These are phyloP conservation scores for Arctopsyche grandis DNA, from an alignment of 1,140 invertebrate species.

Conservation along the genomic window DNA sequence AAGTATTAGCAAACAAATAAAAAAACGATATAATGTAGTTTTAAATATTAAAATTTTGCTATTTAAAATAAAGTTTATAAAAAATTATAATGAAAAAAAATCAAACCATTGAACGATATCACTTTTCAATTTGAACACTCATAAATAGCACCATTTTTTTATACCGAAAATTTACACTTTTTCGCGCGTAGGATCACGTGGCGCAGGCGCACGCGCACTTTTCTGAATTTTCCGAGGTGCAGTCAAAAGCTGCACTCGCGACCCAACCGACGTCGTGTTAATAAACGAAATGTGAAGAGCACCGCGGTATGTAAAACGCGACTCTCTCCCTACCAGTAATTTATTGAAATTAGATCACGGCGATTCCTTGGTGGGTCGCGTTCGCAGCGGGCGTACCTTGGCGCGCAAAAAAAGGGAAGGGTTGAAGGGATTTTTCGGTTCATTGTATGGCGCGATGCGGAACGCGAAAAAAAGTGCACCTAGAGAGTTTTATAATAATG, in stretches of 20 bases:
- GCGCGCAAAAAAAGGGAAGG: conserved; percentile 40
- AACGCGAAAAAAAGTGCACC: neutral
- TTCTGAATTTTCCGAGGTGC: too few species aligned
- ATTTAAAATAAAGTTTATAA: too few species aligned
- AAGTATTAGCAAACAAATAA: too few species aligned
- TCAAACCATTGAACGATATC: too few species aligned
- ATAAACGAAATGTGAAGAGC: conserved; percentile 15
- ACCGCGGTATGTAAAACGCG: conserved; percentile 31
- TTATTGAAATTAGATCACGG: conserved; percentile 55
- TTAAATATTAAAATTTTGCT: too few species aligned
- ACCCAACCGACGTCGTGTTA: neutral
- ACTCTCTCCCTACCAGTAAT: conserved; percentile 44
- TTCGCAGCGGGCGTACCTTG: conserved; percentile 16
- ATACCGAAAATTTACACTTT: neutral
- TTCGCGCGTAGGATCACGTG: neutral
- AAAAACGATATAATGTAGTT: too few species aligned
- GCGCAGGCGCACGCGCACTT: too few species aligned
- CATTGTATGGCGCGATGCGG: conserved; percentile 42
- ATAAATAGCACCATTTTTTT: neutral
- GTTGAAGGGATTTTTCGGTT: conserved; percentile 47
- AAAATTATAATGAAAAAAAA: too few species aligned
- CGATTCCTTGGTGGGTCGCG: conserved; percentile 42
- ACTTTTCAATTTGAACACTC: neutral
- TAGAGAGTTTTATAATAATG: conserved; percentile 49
- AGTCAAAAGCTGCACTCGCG: too few species aligned